Evolutionary conservation across 2,888 invertebrate species (phyloP), one percentile per base, ranked within the genome.

Genomic region (Cephonodes hylas): DNA sequence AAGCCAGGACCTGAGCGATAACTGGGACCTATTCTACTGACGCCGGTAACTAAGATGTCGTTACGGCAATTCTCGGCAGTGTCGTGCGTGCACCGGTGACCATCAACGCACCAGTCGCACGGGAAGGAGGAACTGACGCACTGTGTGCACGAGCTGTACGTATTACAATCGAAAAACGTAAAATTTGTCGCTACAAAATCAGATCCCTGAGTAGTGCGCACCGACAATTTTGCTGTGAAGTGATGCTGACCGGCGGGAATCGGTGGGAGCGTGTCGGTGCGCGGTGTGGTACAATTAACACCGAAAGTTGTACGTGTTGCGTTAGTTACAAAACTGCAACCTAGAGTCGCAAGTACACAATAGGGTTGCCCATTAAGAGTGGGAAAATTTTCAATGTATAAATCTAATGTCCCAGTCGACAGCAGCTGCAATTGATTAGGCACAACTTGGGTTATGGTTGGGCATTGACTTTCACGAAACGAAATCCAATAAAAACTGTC

Each of bases 101-200:
- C 97, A 82, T 98, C 97, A 22, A 99, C 98, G 86, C 99, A 99
- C 99, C 99, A 99, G 85, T 99, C 99, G 86, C 99, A 99, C 0
- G 99, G 99, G 84, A 99, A 99, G 61, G 96, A 96, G 18, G 98
- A 98, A 59, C 97, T 97, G 15, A 99, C 99, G 91, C 99, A 99
- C 78, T 97, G 96, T 7, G 98, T 98, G 88, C 99, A 99, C 66
- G 98, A 98, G 75, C 96, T 96, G 92, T 99, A 99, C 31, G 99
- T 97, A 84, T 97, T 97, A 89, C 99, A 99, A 88, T 99, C 99
- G 86, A 99, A 99, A 91, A 99, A 99, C 42, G 99, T 99, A 85
- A 99, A 99, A 89, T 99, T 97, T 5, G 99, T 98, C 18, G 98
- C 97, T 46, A 99, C 99, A 81, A 99, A 96, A 89, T 99, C 98